Conservation (phyloP, 1,140 invertebrate species). For the Zaprionus vittiger region DNA sequence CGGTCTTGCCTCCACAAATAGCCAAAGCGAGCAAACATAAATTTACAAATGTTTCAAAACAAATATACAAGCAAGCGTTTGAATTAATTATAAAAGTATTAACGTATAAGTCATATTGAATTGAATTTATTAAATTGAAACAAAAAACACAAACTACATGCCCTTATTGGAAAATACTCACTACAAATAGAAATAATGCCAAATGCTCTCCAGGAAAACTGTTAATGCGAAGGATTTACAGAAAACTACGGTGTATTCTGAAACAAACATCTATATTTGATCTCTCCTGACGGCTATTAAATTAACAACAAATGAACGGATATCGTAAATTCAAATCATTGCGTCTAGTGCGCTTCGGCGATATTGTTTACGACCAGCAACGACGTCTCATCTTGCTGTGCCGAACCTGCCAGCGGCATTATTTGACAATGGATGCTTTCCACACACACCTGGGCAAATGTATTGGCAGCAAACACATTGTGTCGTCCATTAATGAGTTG, state of each 20-base stretch:
- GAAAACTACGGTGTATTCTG: background rate
- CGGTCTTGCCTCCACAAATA: constrained; percentile 27
- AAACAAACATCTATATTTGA: background rate
- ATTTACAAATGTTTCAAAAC: constrained; percentile 23
- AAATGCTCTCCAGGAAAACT: background rate
- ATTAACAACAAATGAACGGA: constrained; percentile 59
- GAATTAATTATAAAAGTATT: background rate
- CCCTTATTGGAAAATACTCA: background rate
- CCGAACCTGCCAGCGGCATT: constrained; percentile 56
- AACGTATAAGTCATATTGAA: background rate
- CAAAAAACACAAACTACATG: background rate
- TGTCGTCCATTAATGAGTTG: constrained; percentile 39
- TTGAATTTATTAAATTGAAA: background rate
- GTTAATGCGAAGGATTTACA: background rate
- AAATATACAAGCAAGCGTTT: background rate
- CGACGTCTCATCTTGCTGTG: constrained; percentile 57
- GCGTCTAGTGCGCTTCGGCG: constrained; percentile 56
- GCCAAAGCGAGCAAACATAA: constrained; percentile 12
- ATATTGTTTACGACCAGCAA: constrained; percentile 66
- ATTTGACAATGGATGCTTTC: constrained; percentile 46
- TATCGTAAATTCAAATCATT: constrained; percentile 44
- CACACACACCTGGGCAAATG: constrained; percentile 50
- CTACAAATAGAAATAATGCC: constrained; percentile 1
- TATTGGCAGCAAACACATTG: constrained; percentile 49
- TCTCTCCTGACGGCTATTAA: background rate